Conservation (phyloP, 1,140 invertebrate species). For the Aphelinus atriplicis region DNA sequence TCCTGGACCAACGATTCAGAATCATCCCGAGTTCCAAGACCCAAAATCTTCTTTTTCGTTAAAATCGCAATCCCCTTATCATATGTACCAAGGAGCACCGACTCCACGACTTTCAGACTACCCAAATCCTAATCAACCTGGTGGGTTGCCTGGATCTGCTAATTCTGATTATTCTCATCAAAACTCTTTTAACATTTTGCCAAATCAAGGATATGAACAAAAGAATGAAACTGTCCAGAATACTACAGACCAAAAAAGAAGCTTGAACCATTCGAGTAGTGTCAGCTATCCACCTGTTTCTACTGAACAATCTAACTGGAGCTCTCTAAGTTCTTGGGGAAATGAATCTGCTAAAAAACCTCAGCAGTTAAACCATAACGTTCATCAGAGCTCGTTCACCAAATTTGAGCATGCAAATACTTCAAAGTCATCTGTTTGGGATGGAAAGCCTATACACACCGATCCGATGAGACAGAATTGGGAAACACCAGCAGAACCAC, state of each 20-base stretch:
- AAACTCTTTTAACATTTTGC: conserved; percentile 27
- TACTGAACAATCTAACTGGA: conserved; percentile 36
- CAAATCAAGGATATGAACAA: no score
- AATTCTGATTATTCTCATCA: conserved; percentile 47
- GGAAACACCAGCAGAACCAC: conserved; percentile 57
- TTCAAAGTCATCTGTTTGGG: conserved; percentile 44
- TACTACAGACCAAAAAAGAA: conserved; percentile 22
- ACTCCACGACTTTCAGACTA: conserved; percentile 9
- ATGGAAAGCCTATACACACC: conserved; percentile 43
- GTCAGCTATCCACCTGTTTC: conserved; percentile 10
- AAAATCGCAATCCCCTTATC: conserved; percentile 39
- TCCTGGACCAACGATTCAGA: conserved; percentile 39
- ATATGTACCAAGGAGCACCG: conserved; percentile 8
- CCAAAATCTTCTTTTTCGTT: conserved; percentile 20
- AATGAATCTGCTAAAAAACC: conserved; percentile 16
- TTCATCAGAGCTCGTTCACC: conserved; percentile 36
- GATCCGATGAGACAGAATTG: conserved; percentile 49
- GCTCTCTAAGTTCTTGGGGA: conserved; percentile 31
- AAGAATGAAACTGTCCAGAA: not conserved
- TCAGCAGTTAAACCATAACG: conserved; percentile 34
- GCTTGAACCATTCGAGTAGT: not conserved
- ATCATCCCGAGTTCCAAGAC: conserved; percentile 44
- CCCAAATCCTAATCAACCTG: not conserved
- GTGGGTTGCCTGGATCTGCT: conserved; percentile 19
- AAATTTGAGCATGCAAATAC: conserved; percentile 47